Evolutionary conservation across 2,113 vertebrate species (phyloP).

Genomic region (Cottus gobio): DNA sequence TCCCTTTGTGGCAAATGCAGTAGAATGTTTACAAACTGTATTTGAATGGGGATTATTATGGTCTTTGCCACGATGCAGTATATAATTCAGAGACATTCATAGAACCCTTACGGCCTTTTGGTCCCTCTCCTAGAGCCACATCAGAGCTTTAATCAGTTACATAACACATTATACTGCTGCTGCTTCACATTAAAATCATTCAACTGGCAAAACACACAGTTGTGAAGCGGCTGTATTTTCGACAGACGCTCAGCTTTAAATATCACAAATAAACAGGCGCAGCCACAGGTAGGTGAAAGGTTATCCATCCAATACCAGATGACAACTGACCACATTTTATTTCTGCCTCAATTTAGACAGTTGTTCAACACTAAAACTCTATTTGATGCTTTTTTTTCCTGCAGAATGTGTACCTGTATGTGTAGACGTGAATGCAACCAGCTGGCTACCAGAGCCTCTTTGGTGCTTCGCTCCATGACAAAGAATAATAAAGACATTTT

Average conservation of each 20-base stretch:
- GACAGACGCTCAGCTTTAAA: neutral
- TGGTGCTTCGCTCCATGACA: neutral
- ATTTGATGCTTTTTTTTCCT: neutral
- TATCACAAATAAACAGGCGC: neutral
- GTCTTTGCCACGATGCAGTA: neutral
- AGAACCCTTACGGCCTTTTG: neutral
- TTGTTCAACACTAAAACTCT: neutral
- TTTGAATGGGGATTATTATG: neutral
- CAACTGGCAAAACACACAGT: neutral
- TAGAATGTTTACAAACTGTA: neutral
- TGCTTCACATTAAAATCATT: neutral
- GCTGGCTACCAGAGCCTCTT: slow-evolving; percentile 4
- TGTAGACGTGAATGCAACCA: neutral
- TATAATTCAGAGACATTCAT: neutral
- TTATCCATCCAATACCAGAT: neutral
- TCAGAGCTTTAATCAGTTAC: neutral
- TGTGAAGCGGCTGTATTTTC: neutral
- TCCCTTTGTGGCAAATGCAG: neutral
- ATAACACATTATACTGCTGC: neutral
- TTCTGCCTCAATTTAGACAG: neutral
- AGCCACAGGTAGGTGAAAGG: neutral
- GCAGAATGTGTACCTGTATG: neutral
- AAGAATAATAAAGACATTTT: slow-evolving; percentile 2
- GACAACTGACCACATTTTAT: neutral
- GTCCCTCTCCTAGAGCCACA: neutral